These are phyloP conservation scores for Lophius piscatorius DNA, from an alignment of 2,113 vertebrate species.

Conservation along the genomic window DNA sequence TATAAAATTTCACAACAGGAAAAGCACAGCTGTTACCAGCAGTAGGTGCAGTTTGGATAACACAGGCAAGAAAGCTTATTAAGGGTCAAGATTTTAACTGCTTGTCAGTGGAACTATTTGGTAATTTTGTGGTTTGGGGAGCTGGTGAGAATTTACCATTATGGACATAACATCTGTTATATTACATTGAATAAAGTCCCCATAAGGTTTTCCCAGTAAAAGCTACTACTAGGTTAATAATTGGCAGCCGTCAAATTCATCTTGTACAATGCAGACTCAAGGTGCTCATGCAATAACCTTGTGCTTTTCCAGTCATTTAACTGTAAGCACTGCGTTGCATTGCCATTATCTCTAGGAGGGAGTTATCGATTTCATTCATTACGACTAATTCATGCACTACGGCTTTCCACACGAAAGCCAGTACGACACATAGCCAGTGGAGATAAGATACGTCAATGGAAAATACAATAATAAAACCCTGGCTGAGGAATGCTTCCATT, in stretches of 20 bases:
- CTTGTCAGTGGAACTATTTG: neutral
- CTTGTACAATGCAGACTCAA: neutral
- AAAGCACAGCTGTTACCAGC: neutral
- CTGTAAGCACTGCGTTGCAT: constrained; percentile 15
- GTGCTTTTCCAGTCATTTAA: constrained; percentile 23
- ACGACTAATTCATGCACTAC: constrained; percentile 13
- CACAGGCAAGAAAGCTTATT: neutral
- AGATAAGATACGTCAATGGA: neutral
- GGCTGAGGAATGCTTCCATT: neutral
- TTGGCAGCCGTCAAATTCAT: constrained; percentile 7
- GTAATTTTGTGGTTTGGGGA: neutral
- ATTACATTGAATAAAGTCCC: too few relatives aligned
- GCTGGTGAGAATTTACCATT: neutral
- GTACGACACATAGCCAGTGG: constrained; percentile 1
- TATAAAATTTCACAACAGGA: neutral
- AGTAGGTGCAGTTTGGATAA: too few relatives aligned
- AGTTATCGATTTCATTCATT: constrained; percentile 25
- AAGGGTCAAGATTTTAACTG: neutral
- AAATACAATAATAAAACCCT: neutral
- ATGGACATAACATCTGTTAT: too few relatives aligned
- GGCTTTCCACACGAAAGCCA: constrained; percentile 18
- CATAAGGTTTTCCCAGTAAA: too few relatives aligned
- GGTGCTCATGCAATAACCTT: neutral
- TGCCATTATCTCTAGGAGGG: constrained; percentile 17
- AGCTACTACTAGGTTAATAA: too few relatives aligned